A percentile compares a stretch with the other conserved stretches of the same genome.
phyloP scores from a whole-genome alignment of 2,888 invertebrate genomes.

The Nymphalis polychloros region DNA sequence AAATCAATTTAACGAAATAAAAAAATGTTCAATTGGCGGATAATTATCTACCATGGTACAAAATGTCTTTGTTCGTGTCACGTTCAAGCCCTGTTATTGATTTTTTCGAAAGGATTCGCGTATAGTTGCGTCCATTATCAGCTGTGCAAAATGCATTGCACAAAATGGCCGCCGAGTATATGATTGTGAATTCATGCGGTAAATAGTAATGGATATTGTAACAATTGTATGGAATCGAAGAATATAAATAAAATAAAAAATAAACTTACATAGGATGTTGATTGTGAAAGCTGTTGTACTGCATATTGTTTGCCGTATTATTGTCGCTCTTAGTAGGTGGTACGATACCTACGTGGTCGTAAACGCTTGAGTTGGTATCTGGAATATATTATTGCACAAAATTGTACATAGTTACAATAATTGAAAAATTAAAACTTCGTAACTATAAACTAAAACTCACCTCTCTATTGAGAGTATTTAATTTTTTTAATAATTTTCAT shows the following conservation, averaged over 20 bases:
- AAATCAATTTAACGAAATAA: neutral
- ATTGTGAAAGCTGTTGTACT: constrained; percentile 79
- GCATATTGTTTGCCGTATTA: constrained; percentile 62
- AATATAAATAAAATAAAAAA: constrained; percentile 11
- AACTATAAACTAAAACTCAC: constrained; percentile 52
- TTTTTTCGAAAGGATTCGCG: constrained; percentile 15
- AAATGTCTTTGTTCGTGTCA: neutral
- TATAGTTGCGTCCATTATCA: constrained; percentile 53
- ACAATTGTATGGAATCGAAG: neutral
- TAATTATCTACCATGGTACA: neutral
- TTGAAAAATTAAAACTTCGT: neutral
- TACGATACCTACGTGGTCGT: constrained; percentile 61
- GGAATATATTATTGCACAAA: constrained; percentile 45
- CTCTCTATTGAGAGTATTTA: constrained; percentile 79
- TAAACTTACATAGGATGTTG: constrained; percentile 77
- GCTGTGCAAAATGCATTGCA: constrained; percentile 69
- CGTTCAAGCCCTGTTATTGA: constrained; percentile 19
- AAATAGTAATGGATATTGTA: constrained; percentile 6
- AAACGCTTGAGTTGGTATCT: constrained; percentile 70
- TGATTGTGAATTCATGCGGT: constrained; percentile 40
- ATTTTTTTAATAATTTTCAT: constrained; percentile 63
- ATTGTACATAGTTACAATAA: neutral
- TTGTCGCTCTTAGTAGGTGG: constrained; percentile 46
- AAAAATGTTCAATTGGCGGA: neutral
- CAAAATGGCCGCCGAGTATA: constrained; percentile 74